Evolutionary conservation across 92 coral and sea anemone species (phyloP), one percentile per base, ranked within the genome.

Genomic region (Palythoa heliodiscus): DNA sequence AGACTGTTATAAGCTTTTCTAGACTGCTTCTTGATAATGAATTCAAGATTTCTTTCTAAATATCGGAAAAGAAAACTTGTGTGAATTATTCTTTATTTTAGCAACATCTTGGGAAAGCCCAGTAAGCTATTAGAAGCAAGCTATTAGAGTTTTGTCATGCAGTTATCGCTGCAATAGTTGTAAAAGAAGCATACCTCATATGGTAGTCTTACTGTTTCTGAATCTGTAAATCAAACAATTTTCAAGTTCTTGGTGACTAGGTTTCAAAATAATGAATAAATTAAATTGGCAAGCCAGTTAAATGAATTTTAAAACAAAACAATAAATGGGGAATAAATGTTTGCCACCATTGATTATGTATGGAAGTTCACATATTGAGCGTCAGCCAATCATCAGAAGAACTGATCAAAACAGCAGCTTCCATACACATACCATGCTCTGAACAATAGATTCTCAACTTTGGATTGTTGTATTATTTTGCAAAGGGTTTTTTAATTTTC

Each of bases 201-300:
- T 60, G 98, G 97, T 22, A 97, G 95, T 75, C 90, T 88, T 9
- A 93, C 93, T 53, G 99, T 97, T 85, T 97, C 99, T 19, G 98
- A 94, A 82, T 97, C 99, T 97, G 90, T 7, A 82, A 74, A 61
- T 54, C 70, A 71, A 19, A 75, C 70, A 69, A 13, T 2, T 25
- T 2, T 25, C 47, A 25, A 69, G 5, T 2, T 20, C 8, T 24
- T 12, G 24, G 13, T 7, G 12, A 24, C 2, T 11, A 69, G 23
- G 17, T 7, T 61, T 16, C 64, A 13, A 57, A 19, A 57, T 57
- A 12, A 19, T 14, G 4, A 1, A 10, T 14, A 57, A 14, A 57
- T 15, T 5, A 14, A 14, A 14, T 4, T 57, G 11, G 16, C 1
- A 57, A 57, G 16, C 2, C n/a, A 57, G 64, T 19, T 19, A 57